These are phyloP conservation scores for pig (Sus scrofa) DNA, from an alignment of 2,113 vertebrate species.

Conservation along the genomic window T2T-Sscrofa CM000826.6:28545001-28545500, in stretches of 20 bases:
- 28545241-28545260: not conserved
- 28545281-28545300: conserved; percentile 49
- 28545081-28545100: conserved; percentile 51
- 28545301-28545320: conserved; percentile 63
- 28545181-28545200: conserved; percentile 50
- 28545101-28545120: conserved; percentile 53
- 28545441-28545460: not conserved
- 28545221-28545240: conserved; percentile 15
- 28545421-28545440: conserved; percentile 14
- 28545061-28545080: not conserved
- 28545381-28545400: conserved; percentile 10
- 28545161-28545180: conserved; percentile 28
- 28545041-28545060: not conserved
- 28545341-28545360: conserved; percentile 40
- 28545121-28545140: conserved; percentile 14
- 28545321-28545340: not conserved
- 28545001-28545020: not conserved
- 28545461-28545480: conserved; percentile 28
- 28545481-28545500: not conserved
- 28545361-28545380: conserved; percentile 53
- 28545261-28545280: conserved; percentile 50
- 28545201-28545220: not conserved
- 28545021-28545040: not conserved
- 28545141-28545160: conserved; percentile 15
- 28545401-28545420: conserved; percentile 34